Evolutionary conservation across 2,888 invertebrate species (phyloP).

Genomic region (Amblyjoppa proteus): DNA sequence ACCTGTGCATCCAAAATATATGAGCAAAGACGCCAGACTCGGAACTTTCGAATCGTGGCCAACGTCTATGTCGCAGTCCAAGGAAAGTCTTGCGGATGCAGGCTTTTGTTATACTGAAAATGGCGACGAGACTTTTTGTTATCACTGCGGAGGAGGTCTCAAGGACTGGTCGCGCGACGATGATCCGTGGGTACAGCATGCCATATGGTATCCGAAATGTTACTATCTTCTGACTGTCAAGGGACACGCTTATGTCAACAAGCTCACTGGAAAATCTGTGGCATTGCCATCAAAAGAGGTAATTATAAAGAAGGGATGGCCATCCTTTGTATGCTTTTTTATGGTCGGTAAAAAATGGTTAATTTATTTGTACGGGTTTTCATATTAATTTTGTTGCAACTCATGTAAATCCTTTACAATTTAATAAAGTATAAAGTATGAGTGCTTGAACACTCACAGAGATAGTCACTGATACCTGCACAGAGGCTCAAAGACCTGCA

Average conservation of each 20-base stretch:
- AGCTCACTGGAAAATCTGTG: conserved; percentile 86
- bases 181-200: conserved; percentile 98
- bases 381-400: background rate
- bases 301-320: conserved; percentile 35
- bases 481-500: too few species aligned
- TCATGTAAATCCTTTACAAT: too few species aligned
- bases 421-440: too few species aligned
- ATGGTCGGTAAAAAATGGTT: background rate
- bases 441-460: too few species aligned
- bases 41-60: conserved; percentile 93
- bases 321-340: background rate
- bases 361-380: background rate
- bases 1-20: conserved; percentile 90
- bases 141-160: conserved; percentile 96
- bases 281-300: conserved; percentile 84
- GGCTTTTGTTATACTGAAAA: conserved; percentile 97
- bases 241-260: conserved; percentile 91
- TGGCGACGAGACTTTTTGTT: conserved; percentile 96
- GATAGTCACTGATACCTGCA: too few species aligned
- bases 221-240: conserved; percentile 93
- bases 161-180: conserved; percentile 97
- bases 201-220: conserved; percentile 95
- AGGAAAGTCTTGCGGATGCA: conserved; percentile 93
- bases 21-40: conserved; percentile 89
- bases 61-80: conserved; percentile 91